Base-by-base conservation (phyloP, 1,140 invertebrate species). In the Drosophila nigromelanica region DNA sequence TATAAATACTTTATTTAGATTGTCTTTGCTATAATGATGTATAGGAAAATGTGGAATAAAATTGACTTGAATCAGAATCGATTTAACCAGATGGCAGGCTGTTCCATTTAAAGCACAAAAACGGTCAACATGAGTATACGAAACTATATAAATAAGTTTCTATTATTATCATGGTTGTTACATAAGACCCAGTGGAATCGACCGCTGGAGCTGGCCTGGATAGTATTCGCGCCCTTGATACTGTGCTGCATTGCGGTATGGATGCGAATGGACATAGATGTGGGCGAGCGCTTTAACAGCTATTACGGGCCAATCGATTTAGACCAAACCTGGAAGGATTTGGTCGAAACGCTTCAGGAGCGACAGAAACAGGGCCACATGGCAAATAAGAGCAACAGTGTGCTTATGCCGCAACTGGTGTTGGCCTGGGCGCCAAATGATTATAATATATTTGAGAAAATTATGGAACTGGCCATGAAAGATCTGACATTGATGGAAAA, bases 111-210 rank as follows among this genome's bases (percentile, higher is more conserved):
- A 43, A 30, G 10, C 5, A 8, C n/a, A 37, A 24, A 42, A 37
- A 42, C 27, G 37, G 8, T 21, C 55, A 48, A 40, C 2, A 86
- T 87, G 82, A 33, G 67, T 5, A 24, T 78, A 5, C 78, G 78
- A 3, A 21, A 50, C 7, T 70, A 40, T 43, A 7, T 82, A 2
- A 55, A 43, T 5, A 78, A 75, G 61, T 70, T 89, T 5, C 0
- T 70, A 0, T 27, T 86, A 40, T 50, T 86, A 10, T 51, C 66
- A 43, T 89, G 79, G 83, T 73, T 70, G 39, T 62, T 89, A 24
- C 67, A 69, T 15, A 82, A 64, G 54, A 15, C 63, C 0, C 78
- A 77, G 69, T 40, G 73, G 54, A 56, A 70, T 39, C 77, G 58
- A 12, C 76, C 62, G 0, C 0, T 50, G 0, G 78, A 87, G 14